These are phyloP conservation scores for Pseudachorutes palmiensis DNA, from an alignment of 1,140 invertebrate species.

Conservation along the genomic window DNA sequence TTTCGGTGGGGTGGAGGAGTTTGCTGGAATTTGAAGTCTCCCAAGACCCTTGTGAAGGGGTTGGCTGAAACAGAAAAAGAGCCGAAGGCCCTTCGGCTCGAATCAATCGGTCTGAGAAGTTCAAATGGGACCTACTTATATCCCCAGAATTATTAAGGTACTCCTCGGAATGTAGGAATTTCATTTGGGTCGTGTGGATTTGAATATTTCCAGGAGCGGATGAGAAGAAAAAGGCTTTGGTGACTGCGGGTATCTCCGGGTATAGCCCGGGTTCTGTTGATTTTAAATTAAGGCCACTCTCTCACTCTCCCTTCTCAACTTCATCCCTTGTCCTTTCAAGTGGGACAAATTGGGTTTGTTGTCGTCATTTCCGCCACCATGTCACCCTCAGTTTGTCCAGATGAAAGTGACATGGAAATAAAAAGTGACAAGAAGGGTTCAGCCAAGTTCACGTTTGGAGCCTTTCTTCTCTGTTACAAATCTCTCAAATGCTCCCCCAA, in stretches of 20 bases:
- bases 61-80: neutral
- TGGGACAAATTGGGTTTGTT: no score
- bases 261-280: no score
- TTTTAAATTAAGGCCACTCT: no score
- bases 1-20: neutral
- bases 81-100: neutral
- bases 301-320: no score
- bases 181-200: neutral
- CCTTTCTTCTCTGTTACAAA: no score
- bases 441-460: neutral
- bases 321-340: no score
- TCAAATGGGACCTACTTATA: neutral
- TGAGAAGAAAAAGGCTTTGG: neutral
- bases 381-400: no score
- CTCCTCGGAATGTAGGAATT: neutral
- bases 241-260: no score
- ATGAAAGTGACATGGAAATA: no score
- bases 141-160: neutral
- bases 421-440: neutral
- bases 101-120: neutral
- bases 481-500: neutral
- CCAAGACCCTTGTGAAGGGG: neutral
- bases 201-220: neutral
- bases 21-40: neutral
- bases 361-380: no score